A percentile compares a stretch with the other conserved stretches of the same genome.
Evolutionary conservation across 2,113 vertebrate genomes (phyloP).

Genomic region (Pimephales promelas): DNA sequence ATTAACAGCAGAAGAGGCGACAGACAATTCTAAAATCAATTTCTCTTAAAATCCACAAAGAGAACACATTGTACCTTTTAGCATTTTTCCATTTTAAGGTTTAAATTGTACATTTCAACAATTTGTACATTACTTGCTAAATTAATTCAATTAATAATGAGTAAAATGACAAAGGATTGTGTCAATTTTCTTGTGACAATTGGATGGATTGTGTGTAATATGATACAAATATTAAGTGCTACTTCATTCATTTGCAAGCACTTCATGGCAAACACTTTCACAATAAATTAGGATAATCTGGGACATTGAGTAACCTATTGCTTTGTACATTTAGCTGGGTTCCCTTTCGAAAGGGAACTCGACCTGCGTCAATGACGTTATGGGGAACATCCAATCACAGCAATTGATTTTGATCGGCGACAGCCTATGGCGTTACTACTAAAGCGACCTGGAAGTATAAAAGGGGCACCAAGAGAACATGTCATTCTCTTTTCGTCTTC

Average conservation of each 20-base stretch:
- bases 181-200: background rate
- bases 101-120: background rate
- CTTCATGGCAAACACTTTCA: background rate
- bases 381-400: too few species aligned
- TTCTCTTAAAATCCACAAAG: constrained; percentile 19
- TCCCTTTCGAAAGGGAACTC: too few species aligned
- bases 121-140: background rate
- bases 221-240: background rate
- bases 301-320: background rate
- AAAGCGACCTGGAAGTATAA: too few species aligned
- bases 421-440: too few species aligned
- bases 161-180: background rate
- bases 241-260: background rate
- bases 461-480: too few species aligned
- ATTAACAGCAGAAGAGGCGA: constrained; percentile 2
- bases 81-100: background rate
- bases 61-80: background rate
- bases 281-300: background rate
- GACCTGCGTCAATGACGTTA: too few species aligned
- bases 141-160: background rate
- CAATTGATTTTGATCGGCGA: too few species aligned
- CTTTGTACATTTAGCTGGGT: background rate
- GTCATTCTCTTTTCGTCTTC: too few species aligned
- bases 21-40: constrained; percentile 16
- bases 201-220: background rate